Percentiles rank a stretch among this genome's conserved stretches.
phyloP scores from a whole-genome alignment of 2,797 vertebrate species.

The Pangasius larnaudii region DNA sequence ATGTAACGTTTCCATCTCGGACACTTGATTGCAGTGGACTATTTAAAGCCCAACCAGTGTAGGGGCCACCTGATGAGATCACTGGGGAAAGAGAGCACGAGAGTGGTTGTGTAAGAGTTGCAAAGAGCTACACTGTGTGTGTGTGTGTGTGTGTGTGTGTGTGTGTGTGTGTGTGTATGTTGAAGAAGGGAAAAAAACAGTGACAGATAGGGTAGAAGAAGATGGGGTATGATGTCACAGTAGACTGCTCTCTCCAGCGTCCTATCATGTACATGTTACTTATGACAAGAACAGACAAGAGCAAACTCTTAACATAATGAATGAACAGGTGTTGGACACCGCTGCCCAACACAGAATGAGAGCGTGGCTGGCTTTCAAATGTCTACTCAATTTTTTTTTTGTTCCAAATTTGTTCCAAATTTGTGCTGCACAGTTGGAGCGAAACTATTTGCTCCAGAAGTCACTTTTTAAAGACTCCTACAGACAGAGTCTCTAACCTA shows the following conservation, averaged over 20 bases:
- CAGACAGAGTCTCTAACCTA: background rate
- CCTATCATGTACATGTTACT: background rate
- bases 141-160: background rate
- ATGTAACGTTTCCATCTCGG: conserved; percentile 2
- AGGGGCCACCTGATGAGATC: conserved; percentile 67
- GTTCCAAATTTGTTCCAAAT: too few relatives aligned
- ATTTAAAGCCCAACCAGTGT: conserved; percentile 72
- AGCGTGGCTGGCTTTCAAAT: background rate
- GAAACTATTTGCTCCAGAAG: background rate
- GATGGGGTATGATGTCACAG: background rate
- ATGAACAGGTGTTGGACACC: background rate
- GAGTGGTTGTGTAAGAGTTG: background rate
- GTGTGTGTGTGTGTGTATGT: background rate
- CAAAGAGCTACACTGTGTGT: background rate
- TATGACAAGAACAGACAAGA: background rate
- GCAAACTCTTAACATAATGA: background rate
- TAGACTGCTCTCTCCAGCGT: background rate
- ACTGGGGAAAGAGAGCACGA: conserved; percentile 52
- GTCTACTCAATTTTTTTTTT: background rate
- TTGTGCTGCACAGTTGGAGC: background rate
- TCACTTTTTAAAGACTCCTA: background rate
- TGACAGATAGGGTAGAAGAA: background rate
- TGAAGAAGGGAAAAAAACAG: background rate
- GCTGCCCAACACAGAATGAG: background rate
- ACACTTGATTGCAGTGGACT: conserved; percentile 71